These are phyloP conservation scores for Pachycephala philippinensis DNA, from an alignment of 2,113 vertebrate genomes.

Conservation along the genomic window DNA sequence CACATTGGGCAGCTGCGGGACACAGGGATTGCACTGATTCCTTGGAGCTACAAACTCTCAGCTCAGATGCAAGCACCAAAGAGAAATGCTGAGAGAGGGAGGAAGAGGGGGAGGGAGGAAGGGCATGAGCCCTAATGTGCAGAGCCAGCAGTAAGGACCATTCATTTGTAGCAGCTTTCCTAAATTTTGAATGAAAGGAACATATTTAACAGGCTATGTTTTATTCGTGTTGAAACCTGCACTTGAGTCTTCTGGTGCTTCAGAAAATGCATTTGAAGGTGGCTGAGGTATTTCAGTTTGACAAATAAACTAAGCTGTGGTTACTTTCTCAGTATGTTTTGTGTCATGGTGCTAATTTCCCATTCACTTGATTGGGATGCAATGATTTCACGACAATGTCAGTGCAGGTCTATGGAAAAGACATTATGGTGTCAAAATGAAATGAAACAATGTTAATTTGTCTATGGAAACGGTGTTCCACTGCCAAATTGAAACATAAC, in stretches of 20 bases:
- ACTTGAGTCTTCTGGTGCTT: neutral
- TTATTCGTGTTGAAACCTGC: neutral
- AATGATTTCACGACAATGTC: slow-evolving; percentile 59
- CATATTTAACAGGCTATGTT: neutral
- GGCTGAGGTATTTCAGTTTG: slow-evolving; percentile 23
- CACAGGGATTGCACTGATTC: fast-evolving
- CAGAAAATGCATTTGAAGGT: neutral
- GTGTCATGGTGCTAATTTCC: slow-evolving; percentile 35
- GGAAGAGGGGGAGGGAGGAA: neutral
- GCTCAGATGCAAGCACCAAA: neutral
- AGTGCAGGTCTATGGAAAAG: slow-evolving; percentile 68
- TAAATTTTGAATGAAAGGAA: neutral
- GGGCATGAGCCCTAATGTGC: neutral
- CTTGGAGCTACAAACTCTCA: neutral
- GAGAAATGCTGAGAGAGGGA: neutral
- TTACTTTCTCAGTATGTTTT: slow-evolving; percentile 46
- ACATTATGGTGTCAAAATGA: slow-evolving; percentile 64
- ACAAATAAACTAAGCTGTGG: slow-evolving; percentile 35
- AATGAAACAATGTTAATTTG: slow-evolving; percentile 66
- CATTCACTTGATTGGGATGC: slow-evolving; percentile 51
- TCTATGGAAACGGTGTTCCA: slow-evolving; percentile 44
- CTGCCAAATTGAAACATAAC: slow-evolving; percentile 64
- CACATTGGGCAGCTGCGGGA: neutral
- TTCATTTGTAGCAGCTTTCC: neutral
- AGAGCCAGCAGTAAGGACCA: neutral